Evolutionary conservation across 1,140 invertebrate genomes (phyloP).

Genomic region (Drosophila subobscura): DNA sequence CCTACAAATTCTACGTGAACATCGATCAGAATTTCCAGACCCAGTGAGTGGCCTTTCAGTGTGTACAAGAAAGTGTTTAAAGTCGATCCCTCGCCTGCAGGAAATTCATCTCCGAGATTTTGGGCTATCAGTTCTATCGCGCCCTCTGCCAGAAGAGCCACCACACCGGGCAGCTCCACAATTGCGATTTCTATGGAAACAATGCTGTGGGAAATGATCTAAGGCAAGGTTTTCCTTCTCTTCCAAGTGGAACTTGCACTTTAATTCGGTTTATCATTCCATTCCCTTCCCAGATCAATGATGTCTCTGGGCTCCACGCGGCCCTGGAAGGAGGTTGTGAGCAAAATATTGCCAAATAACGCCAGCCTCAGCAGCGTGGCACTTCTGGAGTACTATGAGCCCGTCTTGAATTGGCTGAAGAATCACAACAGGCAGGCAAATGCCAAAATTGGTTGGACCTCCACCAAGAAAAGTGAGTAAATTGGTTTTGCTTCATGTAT

Average conservation of each 20-base stretch:
- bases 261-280: neutral
- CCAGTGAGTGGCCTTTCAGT: constrained; percentile 45
- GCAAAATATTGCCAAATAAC: constrained; percentile 84
- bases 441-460: constrained; percentile 70
- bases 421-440: constrained; percentile 71
- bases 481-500: neutral
- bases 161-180: constrained; percentile 84
- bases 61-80: neutral
- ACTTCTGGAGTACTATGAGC: constrained; percentile 82
- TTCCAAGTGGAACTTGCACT: neutral
- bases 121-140: constrained; percentile 85
- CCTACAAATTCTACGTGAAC: constrained; percentile 82
- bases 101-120: constrained; percentile 76
- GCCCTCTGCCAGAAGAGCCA: constrained; percentile 86
- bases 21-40: constrained; percentile 75
- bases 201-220: constrained; percentile 83
- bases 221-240: constrained; percentile 37
- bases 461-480: constrained; percentile 64
- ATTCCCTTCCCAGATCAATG: constrained; percentile 79
- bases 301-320: constrained; percentile 85
- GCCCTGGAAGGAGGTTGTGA: constrained; percentile 86
- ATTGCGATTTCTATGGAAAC: constrained; percentile 86
- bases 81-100: constrained; percentile 16
- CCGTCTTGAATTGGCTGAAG: constrained; percentile 76
- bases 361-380: constrained; percentile 83